Evolutionary conservation across 2,797 vertebrate genomes (phyloP).

Genomic region (Ambastaia sidthimunki): DNA sequence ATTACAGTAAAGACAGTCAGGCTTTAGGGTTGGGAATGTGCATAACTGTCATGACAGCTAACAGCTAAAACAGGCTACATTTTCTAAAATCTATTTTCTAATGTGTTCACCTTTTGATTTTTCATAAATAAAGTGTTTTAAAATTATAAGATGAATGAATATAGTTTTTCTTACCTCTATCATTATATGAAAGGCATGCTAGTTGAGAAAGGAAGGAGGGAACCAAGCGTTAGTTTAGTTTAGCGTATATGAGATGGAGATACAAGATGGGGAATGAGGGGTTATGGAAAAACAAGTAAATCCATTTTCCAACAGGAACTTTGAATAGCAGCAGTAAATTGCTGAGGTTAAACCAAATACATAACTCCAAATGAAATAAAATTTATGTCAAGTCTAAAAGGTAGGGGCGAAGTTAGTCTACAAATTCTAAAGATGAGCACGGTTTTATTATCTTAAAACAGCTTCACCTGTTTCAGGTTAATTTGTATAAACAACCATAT

Average conservation of each 20-base stretch:
- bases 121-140: slow-evolving; percentile 31
- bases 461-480: not conserved
- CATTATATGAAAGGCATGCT: slow-evolving; percentile 99
- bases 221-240: slow-evolving; percentile 79
- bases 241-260: slow-evolving; percentile 74
- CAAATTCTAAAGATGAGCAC: not conserved
- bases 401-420: not conserved
- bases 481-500: not conserved
- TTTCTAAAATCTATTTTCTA: not conserved
- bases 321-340: slow-evolving; percentile 1
- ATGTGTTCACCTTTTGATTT: not conserved
- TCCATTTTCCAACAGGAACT: slow-evolving; percentile 8
- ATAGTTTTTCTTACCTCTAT: slow-evolving; percentile 91
- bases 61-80: not conserved
- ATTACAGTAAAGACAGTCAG: not conserved
- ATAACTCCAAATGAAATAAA: not conserved
- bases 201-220: slow-evolving; percentile 83
- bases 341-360: not conserved
- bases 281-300: slow-evolving; percentile 53
- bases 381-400: slow-evolving; percentile 5
- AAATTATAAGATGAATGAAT: slow-evolving; percentile 60
- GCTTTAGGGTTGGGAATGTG: not conserved
- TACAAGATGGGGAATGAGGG: slow-evolving; percentile 55
- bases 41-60: not conserved
- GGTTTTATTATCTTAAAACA: not conserved